Conservation (phyloP, 1,140 invertebrate genomes). For the Eriocheir sinensis region DNA sequence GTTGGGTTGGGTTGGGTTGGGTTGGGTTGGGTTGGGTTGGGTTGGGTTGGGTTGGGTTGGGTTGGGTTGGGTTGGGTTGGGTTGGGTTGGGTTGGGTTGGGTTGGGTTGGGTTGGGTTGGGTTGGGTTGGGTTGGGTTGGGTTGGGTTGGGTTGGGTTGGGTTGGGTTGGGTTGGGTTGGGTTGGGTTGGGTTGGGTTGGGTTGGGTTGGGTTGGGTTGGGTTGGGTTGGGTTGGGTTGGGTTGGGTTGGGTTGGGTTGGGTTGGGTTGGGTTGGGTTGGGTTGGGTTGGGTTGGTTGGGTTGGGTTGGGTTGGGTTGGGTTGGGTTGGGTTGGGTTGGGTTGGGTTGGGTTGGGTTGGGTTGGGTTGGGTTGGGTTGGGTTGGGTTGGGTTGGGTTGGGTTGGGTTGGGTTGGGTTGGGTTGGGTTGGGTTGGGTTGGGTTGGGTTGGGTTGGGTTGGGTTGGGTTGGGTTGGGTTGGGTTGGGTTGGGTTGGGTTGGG, state of each 20-base stretch:
- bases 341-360: background rate
- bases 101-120: constrained; percentile 61
- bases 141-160: constrained; percentile 67
- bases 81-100: constrained; percentile 57
- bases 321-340: background rate
- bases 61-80: constrained; percentile 54
- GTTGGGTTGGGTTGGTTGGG: background rate
- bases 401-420: background rate
- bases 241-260: constrained; percentile 27
- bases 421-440: background rate
- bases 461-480: background rate
- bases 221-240: constrained; percentile 3
- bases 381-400: background rate
- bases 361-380: background rate
- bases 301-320: background rate
- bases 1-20: constrained; percentile 49
- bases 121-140: constrained; percentile 70
- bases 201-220: background rate
- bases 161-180: constrained; percentile 61
- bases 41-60: constrained; percentile 62
- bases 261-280: background rate
- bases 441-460: background rate
- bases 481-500: background rate
- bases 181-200: constrained; percentile 42
- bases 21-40: constrained; percentile 54